Percentiles rank a stretch among this genome's conserved stretches.
Conservation (phyloP, 2,113 vertebrate species). For the Erythrocercus mccallii region DNA sequence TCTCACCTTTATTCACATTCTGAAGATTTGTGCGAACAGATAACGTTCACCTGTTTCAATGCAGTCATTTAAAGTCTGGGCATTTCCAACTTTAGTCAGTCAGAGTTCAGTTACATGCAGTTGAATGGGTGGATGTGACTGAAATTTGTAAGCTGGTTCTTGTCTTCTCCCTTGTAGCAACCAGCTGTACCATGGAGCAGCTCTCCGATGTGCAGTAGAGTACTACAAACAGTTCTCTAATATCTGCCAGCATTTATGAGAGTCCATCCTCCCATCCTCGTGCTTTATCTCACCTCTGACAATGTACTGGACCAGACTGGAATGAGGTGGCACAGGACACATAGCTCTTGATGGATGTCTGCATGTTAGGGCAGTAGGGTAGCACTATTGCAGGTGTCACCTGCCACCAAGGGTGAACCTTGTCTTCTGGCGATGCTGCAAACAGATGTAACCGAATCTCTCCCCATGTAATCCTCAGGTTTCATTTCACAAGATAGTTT, state of each 20-base stretch:
- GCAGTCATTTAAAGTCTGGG: not conserved
- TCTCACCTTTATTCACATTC: not conserved
- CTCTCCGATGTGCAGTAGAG: not conserved
- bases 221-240: not conserved
- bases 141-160: not conserved
- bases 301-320: not conserved
- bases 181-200: not conserved
- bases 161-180: not conserved
- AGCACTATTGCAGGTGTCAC: not conserved
- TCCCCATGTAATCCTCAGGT: not conserved
- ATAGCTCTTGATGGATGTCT: accelerated
- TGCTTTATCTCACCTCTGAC: not conserved
- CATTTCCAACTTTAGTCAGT: not conserved
- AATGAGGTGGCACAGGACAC: not conserved
- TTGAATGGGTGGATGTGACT: not conserved
- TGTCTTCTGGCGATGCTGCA: not conserved
- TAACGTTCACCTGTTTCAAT: not conserved
- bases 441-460: not conserved
- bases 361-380: not conserved
- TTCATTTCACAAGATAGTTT: not conserved
- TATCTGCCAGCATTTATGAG: not conserved
- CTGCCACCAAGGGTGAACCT: not conserved
- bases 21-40: not conserved
- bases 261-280: not conserved
- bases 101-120: not conserved